Evolutionary conservation across 1,140 invertebrate species (phyloP), one percentile per base, ranked within the genome.

Genomic region (Globodera rostochiensis): DNA sequence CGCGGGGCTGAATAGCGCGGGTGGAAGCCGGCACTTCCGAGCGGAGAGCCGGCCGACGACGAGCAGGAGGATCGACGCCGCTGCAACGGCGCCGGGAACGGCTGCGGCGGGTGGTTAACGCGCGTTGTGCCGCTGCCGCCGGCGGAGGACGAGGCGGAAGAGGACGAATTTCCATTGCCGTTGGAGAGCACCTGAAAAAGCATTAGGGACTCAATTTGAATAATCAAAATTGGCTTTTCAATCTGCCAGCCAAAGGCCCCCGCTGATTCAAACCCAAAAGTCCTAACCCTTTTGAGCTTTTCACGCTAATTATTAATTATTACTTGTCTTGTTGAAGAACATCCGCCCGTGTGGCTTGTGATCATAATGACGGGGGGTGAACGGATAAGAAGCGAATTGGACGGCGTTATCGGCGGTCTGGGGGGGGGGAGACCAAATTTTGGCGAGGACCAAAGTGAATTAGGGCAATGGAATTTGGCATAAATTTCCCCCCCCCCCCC

Each of bases 371-470:
- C 13, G 21, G 76, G 76, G 4, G 76, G 76, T 15, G 76, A 69
- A 15, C 64, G 49, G 13, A 69, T 45, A 21, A 78, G 49, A 64
- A 78, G 70, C 66, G 76, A 78, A 78, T 78, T 78, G 60, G 21
- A 45, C 47, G 76, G 76, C 5, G 76, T 78, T 50, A 78, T 71
- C 19, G 76, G 76, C 47, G 76, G 76, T 49, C 76, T 78, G 36
- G 36, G 36, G 36, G 36, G 36, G 36, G 25, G 69, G 3, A 9
- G 13, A 21, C 3, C 45, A 36, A 64, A n/a, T 77, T 67, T 25
- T 4, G 49, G 47, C 3, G 21, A 9, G 25, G 49, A 78, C 13
- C 36, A 57, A 75, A 75, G 64, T 36, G 36, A 64, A 69, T 78
- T 78, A 15, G 49, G 21, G 11, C 53, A 78, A 78, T 78, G 21